These are phyloP conservation scores for Drosophila sproati DNA, from an alignment of 1,140 invertebrate genomes.

Conservation along the genomic window DNA sequence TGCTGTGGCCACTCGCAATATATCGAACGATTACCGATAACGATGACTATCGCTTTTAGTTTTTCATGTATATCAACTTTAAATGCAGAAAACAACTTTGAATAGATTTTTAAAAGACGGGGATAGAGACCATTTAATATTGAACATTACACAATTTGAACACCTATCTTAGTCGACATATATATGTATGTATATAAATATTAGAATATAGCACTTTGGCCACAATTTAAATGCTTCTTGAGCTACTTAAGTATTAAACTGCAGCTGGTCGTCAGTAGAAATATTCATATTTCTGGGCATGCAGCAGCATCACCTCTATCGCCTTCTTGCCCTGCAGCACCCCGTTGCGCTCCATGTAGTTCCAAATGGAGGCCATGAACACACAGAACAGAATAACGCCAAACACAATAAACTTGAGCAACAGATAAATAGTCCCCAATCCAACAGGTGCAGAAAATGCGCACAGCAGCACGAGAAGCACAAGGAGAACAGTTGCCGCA, in stretches of 20 bases:
- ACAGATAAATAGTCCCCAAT: conserved; percentile 85
- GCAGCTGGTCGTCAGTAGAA: conserved; percentile 50
- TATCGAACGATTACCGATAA: conserved; percentile 25
- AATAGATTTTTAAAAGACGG: conserved; percentile 10
- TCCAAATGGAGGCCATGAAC: conserved; percentile 92
- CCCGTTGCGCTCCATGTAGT: conserved; percentile 91
- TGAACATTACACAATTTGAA: conserved; percentile 29
- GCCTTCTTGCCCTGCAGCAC: conserved; percentile 88
- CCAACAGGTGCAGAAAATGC: conserved; percentile 83
- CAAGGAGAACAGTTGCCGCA: conserved; percentile 85
- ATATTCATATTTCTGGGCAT: conserved; percentile 74
- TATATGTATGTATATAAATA: conserved; percentile 12
- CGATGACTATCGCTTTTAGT: neutral
- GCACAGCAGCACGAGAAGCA: conserved; percentile 81
- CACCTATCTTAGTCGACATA: conserved; percentile 9
- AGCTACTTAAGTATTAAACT: conserved; percentile 38
- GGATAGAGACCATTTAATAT: conserved; percentile 37
- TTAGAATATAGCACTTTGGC: conserved; percentile 4
- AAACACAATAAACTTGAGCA: conserved; percentile 87
- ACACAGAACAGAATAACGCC: conserved; percentile 88
- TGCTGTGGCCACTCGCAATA: conserved; percentile 9
- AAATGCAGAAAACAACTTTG: neutral
- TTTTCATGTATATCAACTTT: neutral
- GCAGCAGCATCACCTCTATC: conserved; percentile 86
- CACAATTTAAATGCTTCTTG: conserved; percentile 68